These are phyloP conservation scores for Scopus umbretta DNA, from an alignment of 2,113 vertebrate species.

Conservation along the genomic window DNA sequence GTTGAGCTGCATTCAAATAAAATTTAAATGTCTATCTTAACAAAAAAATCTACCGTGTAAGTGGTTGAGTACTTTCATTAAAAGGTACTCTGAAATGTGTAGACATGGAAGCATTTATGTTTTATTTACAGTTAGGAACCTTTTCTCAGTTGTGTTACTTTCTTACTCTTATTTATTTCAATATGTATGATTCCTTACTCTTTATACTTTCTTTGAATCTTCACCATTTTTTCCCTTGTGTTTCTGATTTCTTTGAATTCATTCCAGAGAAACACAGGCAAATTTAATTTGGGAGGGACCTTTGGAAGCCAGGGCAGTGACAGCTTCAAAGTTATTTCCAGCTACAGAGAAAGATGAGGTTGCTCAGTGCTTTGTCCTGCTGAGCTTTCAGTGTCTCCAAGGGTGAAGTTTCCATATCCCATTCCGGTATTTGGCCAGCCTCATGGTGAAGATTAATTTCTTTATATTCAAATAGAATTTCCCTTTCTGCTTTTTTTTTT, in stretches of 20 bases:
- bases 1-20: not conserved
- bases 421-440: not conserved
- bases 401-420: not conserved
- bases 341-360: not conserved
- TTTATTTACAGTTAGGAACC: not conserved
- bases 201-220: not conserved
- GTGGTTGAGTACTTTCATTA: not conserved
- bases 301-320: not conserved
- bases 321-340: not conserved
- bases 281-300: not conserved
- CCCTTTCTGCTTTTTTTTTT: not conserved
- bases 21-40: not conserved
- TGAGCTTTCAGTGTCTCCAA: not conserved
- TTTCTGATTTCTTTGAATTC: not conserved
- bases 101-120: not conserved
- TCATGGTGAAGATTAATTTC: not conserved
- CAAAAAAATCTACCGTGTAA: not conserved
- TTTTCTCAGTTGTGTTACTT: not conserved
- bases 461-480: not conserved
- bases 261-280: not conserved
- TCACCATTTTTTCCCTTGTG: not conserved
- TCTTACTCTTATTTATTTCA: not conserved
- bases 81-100: not conserved
- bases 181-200: not conserved
- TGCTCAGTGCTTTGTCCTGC: not conserved